A percentile compares a stretch with the other conserved stretches of the same genome.
Conservation (phyloP, 2,888 invertebrate genomes). For the Oscheius sp. region DNA sequence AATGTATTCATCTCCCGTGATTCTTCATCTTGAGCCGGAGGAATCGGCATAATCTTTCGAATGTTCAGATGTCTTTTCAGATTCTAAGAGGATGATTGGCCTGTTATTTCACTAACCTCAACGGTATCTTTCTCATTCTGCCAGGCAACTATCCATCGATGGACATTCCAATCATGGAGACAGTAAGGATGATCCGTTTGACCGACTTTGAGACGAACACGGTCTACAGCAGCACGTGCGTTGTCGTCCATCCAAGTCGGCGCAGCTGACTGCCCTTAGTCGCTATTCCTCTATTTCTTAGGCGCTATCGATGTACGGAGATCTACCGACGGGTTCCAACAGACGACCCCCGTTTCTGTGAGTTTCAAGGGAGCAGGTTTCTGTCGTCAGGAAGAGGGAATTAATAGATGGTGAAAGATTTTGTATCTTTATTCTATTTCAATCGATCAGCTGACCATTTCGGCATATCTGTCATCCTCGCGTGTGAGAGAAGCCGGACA, state of each 20-base stretch:
- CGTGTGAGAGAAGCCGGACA: constrained; percentile 8
- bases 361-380: neutral
- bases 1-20: constrained; percentile 39
- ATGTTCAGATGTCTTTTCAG: constrained; percentile 61
- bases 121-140: constrained; percentile 56
- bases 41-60: constrained; percentile 54
- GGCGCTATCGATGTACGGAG: constrained; percentile 23
- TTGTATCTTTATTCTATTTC: no score
- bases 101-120: constrained; percentile 32
- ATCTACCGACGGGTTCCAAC: constrained; percentile 26
- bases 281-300: no score
- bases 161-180: constrained; percentile 58
- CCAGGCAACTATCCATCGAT: constrained; percentile 65
- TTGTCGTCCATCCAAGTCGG: constrained; percentile 1
- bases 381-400: no score
- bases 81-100: constrained; percentile 37
- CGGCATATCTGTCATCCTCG: no score
- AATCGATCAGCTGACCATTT: no score
- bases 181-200: constrained; percentile 36
- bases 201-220: constrained; percentile 15
- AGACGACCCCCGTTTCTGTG: neutral
- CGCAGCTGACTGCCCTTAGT: constrained; percentile 4
- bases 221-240: constrained; percentile 33
- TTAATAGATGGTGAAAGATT: no score
- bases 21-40: constrained; percentile 33